These are phyloP conservation scores for Ctenopoma kingsleyae DNA, from an alignment of 2,797 vertebrate species.

Conservation along the genomic window DNA sequence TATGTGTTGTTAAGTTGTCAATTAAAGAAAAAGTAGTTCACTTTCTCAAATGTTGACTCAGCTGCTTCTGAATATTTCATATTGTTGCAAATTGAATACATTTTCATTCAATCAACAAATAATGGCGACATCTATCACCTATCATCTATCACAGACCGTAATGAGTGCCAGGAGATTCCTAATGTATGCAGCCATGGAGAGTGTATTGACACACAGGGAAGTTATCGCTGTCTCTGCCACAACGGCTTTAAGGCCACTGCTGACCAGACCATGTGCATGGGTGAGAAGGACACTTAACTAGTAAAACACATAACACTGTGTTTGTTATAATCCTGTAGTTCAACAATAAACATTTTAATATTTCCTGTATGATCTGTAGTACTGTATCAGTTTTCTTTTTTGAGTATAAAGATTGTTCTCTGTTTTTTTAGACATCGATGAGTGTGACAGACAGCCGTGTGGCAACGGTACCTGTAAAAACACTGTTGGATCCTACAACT, in stretches of 20 bases:
- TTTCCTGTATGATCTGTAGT: too few relatives aligned
- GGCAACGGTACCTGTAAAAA: constrained; percentile 96
- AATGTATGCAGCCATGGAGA: constrained; percentile 93
- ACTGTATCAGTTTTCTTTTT: too few relatives aligned
- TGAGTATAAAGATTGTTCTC: not conserved
- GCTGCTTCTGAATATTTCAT: too few relatives aligned
- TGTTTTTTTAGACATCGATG: constrained; percentile 88
- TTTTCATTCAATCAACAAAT: not conserved
- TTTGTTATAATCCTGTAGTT: not conserved
- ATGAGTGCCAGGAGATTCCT: constrained; percentile 93
- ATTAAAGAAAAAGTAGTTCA: too few relatives aligned
- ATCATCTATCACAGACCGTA: constrained; percentile 88
- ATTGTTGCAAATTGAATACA: too few relatives aligned
- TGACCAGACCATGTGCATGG: constrained; percentile 95
- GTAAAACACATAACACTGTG: not conserved
- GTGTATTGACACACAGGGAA: constrained; percentile 92
- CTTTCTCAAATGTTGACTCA: too few relatives aligned
- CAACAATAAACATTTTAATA: not conserved
- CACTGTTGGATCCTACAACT: constrained; percentile 94
- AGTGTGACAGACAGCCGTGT: constrained; percentile 92
- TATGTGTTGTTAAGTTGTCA: too few relatives aligned
- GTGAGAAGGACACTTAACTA: constrained; percentile 81
- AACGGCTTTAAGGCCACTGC: constrained; percentile 91
- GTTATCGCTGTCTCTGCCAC: constrained; percentile 93
- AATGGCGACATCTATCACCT: too few relatives aligned